A percentile compares a stretch with the other conserved stretches of the same genome.
Evolutionary conservation across 2,888 invertebrate genomes (phyloP).

Genomic region (Eupithecia abbreviata): DNA sequence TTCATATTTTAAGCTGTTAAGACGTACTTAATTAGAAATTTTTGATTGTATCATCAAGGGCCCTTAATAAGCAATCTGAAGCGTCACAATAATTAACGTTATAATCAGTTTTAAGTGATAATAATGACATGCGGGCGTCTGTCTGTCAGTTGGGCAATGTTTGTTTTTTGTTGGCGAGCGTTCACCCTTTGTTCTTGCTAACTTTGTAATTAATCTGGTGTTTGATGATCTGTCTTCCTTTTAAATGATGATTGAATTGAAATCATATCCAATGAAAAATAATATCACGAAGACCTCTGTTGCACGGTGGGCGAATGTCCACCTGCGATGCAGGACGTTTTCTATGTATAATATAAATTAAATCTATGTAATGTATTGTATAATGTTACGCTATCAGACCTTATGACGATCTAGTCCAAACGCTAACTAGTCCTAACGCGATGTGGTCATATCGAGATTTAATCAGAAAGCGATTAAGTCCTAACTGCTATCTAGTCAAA

Average conservation of each 20-base stretch:
- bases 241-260: background rate
- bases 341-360: no score
- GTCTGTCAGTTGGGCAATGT: slow-evolving; percentile 54
- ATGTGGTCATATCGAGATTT: no score
- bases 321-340: no score
- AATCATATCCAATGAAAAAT: background rate
- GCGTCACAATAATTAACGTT: slow-evolving; percentile 75
- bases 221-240: slow-evolving; percentile 18
- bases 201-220: slow-evolving; percentile 40
- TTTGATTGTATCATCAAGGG: slow-evolving; percentile 68
- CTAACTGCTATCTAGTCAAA: no score
- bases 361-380: no score
- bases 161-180: slow-evolving; percentile 66
- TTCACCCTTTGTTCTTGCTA: slow-evolving; percentile 66
- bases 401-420: no score
- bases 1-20: background rate
- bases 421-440: no score
- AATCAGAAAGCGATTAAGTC: no score
- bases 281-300: background rate
- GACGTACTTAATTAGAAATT: slow-evolving; percentile 49
- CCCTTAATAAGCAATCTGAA: slow-evolving; percentile 77
- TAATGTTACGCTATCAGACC: no score
- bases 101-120: slow-evolving; percentile 79
- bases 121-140: slow-evolving; percentile 63
- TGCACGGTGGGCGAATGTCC: no score